These are phyloP conservation scores for Lissocephala sabroskyi DNA, from an alignment of 2,888 invertebrate genomes.

Conservation along the genomic window DNA sequence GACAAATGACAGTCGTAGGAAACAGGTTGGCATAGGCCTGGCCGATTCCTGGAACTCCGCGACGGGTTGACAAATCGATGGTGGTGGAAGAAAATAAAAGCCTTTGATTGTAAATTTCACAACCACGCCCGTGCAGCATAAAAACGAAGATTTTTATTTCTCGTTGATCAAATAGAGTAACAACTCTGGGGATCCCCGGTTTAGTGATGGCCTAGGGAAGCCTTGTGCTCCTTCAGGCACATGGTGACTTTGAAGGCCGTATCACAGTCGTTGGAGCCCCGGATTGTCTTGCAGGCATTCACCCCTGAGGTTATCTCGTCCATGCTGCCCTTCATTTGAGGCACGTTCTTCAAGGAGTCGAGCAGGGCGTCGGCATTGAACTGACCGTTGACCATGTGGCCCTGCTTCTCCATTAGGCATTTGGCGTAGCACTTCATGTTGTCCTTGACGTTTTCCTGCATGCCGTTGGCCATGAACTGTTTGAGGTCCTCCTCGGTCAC, in stretches of 20 bases:
- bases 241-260: constrained; percentile 59
- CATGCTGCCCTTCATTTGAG: constrained; percentile 43
- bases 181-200: neutral
- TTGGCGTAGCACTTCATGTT: constrained; percentile 60
- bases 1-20: constrained; percentile 65
- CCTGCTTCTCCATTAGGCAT: constrained; percentile 65
- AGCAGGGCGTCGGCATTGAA: constrained; percentile 43
- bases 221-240: constrained; percentile 54
- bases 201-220: constrained; percentile 13
- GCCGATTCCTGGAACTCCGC: constrained; percentile 42
- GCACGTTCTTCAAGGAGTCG: constrained; percentile 28
- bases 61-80: neutral
- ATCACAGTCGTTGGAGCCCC: constrained; percentile 61
- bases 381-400: constrained; percentile 49
- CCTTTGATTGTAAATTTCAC: neutral
- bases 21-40: constrained; percentile 52
- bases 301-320: constrained; percentile 44
- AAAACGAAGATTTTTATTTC: too few species aligned
- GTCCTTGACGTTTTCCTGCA: constrained; percentile 36
- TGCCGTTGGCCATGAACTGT: constrained; percentile 33
- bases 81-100: neutral
- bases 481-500: constrained; percentile 41
- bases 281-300: constrained; percentile 51
- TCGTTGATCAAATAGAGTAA: too few species aligned
- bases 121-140: neutral